A percentile compares a stretch with the other conserved stretches of the same genome.
Evolutionary conservation across 2,888 invertebrate species (phyloP).

Genomic region (Agapostemon virescens): DNA sequence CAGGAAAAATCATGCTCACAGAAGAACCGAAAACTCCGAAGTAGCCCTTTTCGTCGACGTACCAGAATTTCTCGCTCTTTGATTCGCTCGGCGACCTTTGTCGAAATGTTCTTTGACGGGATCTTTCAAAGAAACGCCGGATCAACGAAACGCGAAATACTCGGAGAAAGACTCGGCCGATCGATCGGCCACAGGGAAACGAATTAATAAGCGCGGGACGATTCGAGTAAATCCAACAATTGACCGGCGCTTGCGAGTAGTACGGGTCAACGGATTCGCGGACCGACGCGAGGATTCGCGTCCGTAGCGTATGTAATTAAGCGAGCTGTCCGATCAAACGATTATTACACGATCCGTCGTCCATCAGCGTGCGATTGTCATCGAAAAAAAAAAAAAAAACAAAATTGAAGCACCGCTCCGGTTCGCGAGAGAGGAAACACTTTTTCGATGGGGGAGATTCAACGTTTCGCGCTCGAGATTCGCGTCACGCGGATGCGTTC

Average conservation of each 20-base stretch:
- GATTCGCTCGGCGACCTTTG: neutral
- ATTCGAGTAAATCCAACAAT: neutral
- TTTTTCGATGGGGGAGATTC: neutral
- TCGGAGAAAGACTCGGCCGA: neutral
- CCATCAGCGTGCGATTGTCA: neutral
- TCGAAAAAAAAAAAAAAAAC: neutral
- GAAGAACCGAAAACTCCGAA: constrained; percentile 20
- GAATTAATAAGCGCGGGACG: neutral
- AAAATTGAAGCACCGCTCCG: neutral
- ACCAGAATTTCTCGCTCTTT: constrained; percentile 5
- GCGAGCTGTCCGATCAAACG: neutral
- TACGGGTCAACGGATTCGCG: neutral
- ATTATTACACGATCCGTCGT: neutral
- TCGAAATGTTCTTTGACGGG: neutral
- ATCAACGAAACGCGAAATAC: neutral
- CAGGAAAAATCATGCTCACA: neutral
- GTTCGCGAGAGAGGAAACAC: constrained; percentile 5
- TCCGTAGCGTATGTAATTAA: neutral
- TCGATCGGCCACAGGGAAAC: neutral
- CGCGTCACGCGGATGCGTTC: constrained; percentile 45
- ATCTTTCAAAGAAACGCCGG: neutral
- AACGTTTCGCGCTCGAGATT: constrained; percentile 25
- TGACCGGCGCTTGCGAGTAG: neutral
- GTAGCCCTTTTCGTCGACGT: constrained; percentile 25
- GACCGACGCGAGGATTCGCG: neutral